These are phyloP conservation scores for Meles meles DNA, from an alignment of 2,113 vertebrate species.

Conservation along the genomic window DNA sequence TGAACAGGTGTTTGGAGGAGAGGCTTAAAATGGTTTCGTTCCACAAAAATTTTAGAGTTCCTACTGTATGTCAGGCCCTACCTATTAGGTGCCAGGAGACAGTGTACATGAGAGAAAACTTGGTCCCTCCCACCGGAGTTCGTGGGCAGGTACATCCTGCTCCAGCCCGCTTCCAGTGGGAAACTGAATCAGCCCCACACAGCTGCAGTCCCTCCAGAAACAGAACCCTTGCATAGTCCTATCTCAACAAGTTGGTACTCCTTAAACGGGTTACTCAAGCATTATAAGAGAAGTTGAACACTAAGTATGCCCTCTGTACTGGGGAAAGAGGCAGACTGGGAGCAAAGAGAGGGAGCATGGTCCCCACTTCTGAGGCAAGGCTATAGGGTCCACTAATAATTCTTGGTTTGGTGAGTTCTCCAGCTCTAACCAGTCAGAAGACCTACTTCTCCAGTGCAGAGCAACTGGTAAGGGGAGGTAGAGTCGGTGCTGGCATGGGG, in stretches of 20 bases:
- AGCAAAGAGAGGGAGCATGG: neutral
- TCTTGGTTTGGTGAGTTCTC: neutral
- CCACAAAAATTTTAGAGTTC: neutral
- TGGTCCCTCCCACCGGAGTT: neutral
- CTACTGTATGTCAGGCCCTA: neutral
- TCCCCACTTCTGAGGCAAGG: neutral
- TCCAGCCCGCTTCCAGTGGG: neutral
- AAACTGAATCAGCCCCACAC: neutral
- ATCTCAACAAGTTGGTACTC: neutral
- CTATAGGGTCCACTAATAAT: neutral
- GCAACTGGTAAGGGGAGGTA: neutral
- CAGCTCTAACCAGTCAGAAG: neutral
- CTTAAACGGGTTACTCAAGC: neutral
- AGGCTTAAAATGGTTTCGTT: neutral
- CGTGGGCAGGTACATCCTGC: neutral
- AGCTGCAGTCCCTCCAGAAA: neutral
- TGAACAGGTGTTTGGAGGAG: neutral
- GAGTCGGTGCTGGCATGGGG: fast-evolving
- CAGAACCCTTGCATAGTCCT: neutral
- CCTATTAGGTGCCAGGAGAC: neutral
- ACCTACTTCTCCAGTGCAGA: neutral
- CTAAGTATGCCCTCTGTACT: neutral
- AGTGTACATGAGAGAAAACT: neutral
- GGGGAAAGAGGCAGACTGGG: neutral
- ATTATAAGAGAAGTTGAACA: neutral